A percentile compares a stretch with the other conserved stretches of the same genome.
Conservation (phyloP, 1,140 invertebrate genomes). For the Lasioglossum baleicum region DNA sequence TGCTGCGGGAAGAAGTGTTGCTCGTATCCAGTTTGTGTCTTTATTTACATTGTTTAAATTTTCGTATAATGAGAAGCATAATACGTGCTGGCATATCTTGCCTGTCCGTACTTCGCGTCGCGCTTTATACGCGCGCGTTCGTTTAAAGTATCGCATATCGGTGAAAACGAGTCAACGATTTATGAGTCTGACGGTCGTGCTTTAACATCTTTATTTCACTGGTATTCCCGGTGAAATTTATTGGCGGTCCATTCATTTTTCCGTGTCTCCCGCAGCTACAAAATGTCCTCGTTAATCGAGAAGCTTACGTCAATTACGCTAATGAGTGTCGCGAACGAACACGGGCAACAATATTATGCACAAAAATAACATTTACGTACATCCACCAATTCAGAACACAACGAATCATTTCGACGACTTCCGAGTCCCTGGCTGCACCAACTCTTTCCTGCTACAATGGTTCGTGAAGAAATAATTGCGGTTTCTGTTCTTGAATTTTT, state of each 20-base stretch:
- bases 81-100: not conserved
- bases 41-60: not conserved
- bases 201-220: constrained; percentile 57
- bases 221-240: constrained; percentile 43
- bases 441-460: too few species aligned
- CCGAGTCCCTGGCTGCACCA: too few species aligned
- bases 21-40: not conserved
- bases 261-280: constrained; percentile 23
- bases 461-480: too few species aligned
- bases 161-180: constrained; percentile 44
- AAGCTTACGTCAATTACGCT: constrained; percentile 60
- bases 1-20: too few species aligned
- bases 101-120: not conserved
- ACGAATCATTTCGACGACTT: constrained; percentile 23
- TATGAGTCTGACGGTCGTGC: constrained; percentile 30
- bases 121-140: not conserved
- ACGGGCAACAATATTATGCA: constrained; percentile 44
- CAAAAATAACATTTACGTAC: constrained; percentile 21
- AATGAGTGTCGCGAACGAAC: constrained; percentile 46
- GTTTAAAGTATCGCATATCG: constrained; percentile 5
- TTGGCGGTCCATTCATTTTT: constrained; percentile 33
- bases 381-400: not conserved
- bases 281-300: constrained; percentile 57
- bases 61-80: not conserved
- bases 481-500: too few species aligned